A percentile compares a stretch with the other conserved stretches of the same genome.
Evolutionary conservation across 2,888 invertebrate species (phyloP).

Genomic region (Cabera pusaria): DNA sequence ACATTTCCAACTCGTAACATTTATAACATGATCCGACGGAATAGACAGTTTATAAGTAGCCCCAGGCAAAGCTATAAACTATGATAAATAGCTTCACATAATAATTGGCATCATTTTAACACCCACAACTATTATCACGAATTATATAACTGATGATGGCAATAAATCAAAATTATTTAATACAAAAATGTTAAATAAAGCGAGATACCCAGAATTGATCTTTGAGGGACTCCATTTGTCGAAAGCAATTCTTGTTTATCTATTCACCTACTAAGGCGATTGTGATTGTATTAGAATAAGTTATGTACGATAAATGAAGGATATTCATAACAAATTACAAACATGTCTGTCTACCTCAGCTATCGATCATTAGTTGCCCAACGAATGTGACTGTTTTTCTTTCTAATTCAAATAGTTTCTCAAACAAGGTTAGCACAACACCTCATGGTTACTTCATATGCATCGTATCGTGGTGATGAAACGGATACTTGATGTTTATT

Average conservation of each 20-base stretch:
- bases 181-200: conserved; percentile 3
- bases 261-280: conserved; percentile 6
- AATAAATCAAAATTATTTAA: conserved; percentile 13
- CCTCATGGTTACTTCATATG: conserved; percentile 25
- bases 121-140: conserved; percentile 16
- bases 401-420: conserved; percentile 27
- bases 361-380: conserved; percentile 20
- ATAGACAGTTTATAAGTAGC: conserved; percentile 15
- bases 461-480: conserved; percentile 22
- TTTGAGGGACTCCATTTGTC: conserved; percentile 12
- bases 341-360: conserved; percentile 13
- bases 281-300: conserved; percentile 1
- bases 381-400: conserved; percentile 26
- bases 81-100: conserved; percentile 20
- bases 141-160: conserved; percentile 19
- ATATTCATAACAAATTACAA: conserved; percentile 16
- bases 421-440: conserved; percentile 26
- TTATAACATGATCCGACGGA: conserved; percentile 11
- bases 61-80: conserved; percentile 13
- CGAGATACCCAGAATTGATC: conserved; percentile 7
- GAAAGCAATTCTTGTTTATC: conserved; percentile 8
- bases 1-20: conserved; percentile 11
- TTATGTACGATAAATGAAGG: conserved; percentile 3
- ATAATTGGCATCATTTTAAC: conserved; percentile 24
- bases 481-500: conserved; percentile 29